Evolutionary conservation across 2,888 invertebrate genomes (phyloP).

Genomic region (Eupelmus urozonus): DNA sequence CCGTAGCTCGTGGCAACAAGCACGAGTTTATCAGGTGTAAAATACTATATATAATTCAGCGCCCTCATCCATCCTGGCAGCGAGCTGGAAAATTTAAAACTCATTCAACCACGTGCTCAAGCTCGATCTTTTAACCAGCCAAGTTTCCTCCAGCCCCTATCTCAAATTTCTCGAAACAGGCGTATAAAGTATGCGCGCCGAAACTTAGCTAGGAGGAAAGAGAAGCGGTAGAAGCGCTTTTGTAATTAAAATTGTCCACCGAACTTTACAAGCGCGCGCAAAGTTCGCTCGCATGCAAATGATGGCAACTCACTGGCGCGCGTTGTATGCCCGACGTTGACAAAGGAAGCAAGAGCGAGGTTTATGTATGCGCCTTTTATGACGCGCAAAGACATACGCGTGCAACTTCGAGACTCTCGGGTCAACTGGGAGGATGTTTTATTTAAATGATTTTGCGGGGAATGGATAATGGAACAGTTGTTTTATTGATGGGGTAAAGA

Average conservation of each 20-base stretch:
- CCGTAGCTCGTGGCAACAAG: no score
- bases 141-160: no score
- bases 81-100: slow-evolving; percentile 25
- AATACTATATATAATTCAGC: background rate
- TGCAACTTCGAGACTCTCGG: no score
- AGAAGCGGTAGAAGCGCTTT: background rate
- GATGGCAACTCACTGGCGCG: slow-evolving; percentile 7
- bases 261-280: slow-evolving; percentile 17
- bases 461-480: no score
- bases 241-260: slow-evolving; percentile 44
- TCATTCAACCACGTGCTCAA: background rate
- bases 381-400: background rate
- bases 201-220: background rate
- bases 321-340: background rate
- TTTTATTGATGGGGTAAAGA: no score
- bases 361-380: background rate
- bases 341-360: background rate
- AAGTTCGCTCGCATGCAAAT: slow-evolving; percentile 33
- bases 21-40: slow-evolving; percentile 15
- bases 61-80: background rate
- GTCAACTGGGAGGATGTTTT: no score
- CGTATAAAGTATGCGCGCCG: no score
- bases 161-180: no score
- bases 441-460: no score
- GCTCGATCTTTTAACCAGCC: no score